These are phyloP conservation scores for Mungos mungo DNA, from an alignment of 2,113 vertebrate genomes.

Conservation along the genomic window DNA sequence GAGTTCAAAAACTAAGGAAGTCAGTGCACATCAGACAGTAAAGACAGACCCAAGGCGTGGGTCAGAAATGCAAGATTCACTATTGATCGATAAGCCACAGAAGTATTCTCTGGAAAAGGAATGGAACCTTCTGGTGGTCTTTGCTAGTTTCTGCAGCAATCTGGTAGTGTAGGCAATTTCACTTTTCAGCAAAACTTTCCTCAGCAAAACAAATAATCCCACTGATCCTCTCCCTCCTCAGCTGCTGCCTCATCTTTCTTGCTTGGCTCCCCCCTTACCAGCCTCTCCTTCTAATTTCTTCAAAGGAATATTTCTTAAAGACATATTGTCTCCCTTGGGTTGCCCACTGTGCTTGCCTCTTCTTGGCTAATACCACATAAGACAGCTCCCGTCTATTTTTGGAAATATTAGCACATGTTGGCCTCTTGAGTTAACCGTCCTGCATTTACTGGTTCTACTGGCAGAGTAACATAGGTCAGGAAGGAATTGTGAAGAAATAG, in stretches of 20 bases:
- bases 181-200: background rate
- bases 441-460: background rate
- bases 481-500: background rate
- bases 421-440: background rate
- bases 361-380: background rate
- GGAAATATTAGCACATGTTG: background rate
- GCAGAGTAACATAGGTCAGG: background rate
- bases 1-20: constrained; percentile 3
- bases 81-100: background rate
- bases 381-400: background rate
- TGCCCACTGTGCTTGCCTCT: background rate
- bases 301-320: background rate
- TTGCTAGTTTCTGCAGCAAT: background rate
- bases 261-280: background rate
- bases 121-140: background rate
- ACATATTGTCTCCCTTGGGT: background rate
- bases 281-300: background rate
- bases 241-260: background rate
- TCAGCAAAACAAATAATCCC: background rate
- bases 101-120: background rate
- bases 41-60: background rate
- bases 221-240: background rate
- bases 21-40: background rate
- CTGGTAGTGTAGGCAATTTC: background rate
- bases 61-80: background rate